Evolutionary conservation across 2,888 invertebrate species (phyloP), one percentile per base, ranked within the genome.

Genomic region (Oxyteleia sp.): DNA sequence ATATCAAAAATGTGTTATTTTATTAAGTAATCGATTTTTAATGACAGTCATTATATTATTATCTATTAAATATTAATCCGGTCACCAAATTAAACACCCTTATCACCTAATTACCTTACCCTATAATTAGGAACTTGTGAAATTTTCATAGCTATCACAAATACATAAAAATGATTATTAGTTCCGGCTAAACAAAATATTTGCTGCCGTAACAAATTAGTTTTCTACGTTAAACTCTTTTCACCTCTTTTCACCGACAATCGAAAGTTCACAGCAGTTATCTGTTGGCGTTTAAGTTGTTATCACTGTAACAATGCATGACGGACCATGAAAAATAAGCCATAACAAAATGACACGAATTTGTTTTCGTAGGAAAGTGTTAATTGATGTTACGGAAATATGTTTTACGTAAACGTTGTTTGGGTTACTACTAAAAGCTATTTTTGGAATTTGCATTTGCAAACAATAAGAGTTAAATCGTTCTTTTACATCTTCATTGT

Each of bases 381-480:
- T 51, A 51, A 51, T 51, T 26, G n/a, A 7, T 47, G 47, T 47
- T 47, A 18, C 7, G 47, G 20, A 47, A 47, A 47, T 47, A 18
- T 1, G 11, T 3, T n/a, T 16, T 1, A 20, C 11, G 16, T 11
- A 51, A 20, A 51, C 11, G 11, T 23, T 26, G 29, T 53, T 29
- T 11, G 23, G 23, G 2, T 23, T 23, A 23, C 23, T 4, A 23
- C 3, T 23, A 23, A 23, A 23, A 23, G 3, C 3, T 4, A 23
- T 23, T 23, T 23, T 5, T 23, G 5, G 23, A 23, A 23, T 23
- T 5, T 23, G 23, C 5, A 5, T 23, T 5, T 5, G 5, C 23
- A 23, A 23, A 23, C 23, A 23, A 23, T 5, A 23, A 5, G 5
- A 23, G 23, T 23, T 23, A 5, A 23, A 23, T 23, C 23, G 23